These are phyloP conservation scores for Pygoscelis antarcticus DNA, from an alignment of 2,113 vertebrate species.

Conservation along the genomic window DNA sequence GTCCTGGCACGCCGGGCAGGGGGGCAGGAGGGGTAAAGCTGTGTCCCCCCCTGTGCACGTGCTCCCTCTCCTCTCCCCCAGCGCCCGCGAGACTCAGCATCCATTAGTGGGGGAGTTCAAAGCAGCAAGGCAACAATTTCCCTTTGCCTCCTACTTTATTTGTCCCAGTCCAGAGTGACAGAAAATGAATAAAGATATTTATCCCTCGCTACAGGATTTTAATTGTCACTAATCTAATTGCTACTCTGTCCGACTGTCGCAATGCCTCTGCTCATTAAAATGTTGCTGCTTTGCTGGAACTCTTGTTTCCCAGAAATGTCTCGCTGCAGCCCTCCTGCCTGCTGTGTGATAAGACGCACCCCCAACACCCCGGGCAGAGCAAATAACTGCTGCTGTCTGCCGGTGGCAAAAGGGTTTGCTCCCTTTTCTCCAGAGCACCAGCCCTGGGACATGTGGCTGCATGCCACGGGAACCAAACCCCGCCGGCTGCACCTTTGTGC, in stretches of 20 bases:
- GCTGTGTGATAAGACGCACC: not conserved
- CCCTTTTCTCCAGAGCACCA: not conserved
- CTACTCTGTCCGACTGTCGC: slow-evolving; percentile 53
- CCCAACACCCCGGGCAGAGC: not conserved
- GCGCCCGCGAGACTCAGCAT: not conserved
- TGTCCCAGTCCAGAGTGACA: slow-evolving; percentile 43
- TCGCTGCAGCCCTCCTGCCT: not conserved
- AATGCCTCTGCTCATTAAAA: slow-evolving; percentile 66
- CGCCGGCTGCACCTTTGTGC: not conserved
- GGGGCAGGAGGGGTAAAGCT: not conserved
- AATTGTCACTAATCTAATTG: slow-evolving; percentile 79
- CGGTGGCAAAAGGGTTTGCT: not conserved
- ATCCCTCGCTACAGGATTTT: slow-evolving; percentile 71
- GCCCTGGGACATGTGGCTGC: fast-evolving
- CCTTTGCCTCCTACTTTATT: slow-evolving; percentile 35
- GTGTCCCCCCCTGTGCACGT: fast-evolving
- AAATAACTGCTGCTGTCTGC: not conserved
- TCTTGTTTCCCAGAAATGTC: not conserved
- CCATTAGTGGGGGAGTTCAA: not conserved
- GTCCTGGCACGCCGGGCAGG: not conserved
- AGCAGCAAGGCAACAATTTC: slow-evolving; percentile 56
- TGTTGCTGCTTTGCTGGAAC: slow-evolving; percentile 37
- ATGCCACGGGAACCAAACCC: not conserved
- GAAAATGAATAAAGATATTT: slow-evolving; percentile 66
- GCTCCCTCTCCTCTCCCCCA: not conserved